phyloP scores from a whole-genome alignment of 2,888 invertebrate species.

The Hedychridium roseum region DNA sequence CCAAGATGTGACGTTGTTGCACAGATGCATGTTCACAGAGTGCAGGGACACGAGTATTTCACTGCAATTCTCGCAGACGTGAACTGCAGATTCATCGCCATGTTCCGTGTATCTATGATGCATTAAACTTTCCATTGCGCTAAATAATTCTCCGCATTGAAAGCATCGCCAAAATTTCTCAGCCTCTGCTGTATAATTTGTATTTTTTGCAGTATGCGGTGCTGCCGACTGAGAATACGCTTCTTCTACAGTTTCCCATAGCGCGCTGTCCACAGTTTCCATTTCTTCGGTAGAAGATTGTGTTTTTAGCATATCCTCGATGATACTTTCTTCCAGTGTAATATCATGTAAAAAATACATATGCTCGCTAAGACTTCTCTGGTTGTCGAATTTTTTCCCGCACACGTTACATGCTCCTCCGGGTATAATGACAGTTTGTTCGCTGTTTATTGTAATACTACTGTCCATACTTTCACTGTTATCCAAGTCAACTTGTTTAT shows the following conservation, averaged over 20 bases:
- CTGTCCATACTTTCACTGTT: background rate
- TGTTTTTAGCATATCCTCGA: background rate
- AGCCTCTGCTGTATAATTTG: background rate
- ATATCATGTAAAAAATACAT: conserved; percentile 25
- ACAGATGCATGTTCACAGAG: conserved; percentile 40
- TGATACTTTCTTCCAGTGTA: conserved; percentile 2
- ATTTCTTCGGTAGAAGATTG: background rate
- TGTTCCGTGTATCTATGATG: conserved; percentile 36
- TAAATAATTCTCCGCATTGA: conserved; percentile 32
- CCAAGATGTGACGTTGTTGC: conserved; percentile 30
- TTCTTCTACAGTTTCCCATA: background rate
- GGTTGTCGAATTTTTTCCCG: conserved; percentile 16
- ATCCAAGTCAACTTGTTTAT: background rate
- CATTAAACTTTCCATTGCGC: conserved; percentile 26
- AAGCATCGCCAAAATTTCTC: conserved; percentile 28
- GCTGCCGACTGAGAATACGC: too few species aligned
- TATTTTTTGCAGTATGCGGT: too few species aligned
- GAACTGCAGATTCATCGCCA: conserved; percentile 37
- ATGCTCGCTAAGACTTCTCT: conserved; percentile 20
- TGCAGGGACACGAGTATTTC: conserved; percentile 36
- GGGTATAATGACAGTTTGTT: background rate
- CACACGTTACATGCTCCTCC: conserved; percentile 16
- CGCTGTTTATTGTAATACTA: background rate
- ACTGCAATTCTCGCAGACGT: conserved; percentile 41
- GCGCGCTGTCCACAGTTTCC: background rate